Evolutionary conservation across 1,140 invertebrate genomes (phyloP).

Genomic region (Drosophila orena): DNA sequence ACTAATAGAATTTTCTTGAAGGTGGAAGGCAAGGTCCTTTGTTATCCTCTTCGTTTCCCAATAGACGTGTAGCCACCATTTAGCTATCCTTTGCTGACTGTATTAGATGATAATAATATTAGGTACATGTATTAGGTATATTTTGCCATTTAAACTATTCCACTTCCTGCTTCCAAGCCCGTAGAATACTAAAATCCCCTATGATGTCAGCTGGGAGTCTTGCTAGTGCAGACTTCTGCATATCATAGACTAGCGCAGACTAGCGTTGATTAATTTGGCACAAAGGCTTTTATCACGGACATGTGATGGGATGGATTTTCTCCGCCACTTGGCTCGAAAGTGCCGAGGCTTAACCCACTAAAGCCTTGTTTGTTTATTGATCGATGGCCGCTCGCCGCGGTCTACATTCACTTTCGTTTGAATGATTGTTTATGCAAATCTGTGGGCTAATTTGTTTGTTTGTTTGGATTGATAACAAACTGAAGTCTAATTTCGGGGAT

Average conservation of each 20-base stretch:
- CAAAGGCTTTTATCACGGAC: conserved; percentile 8
- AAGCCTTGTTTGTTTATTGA: conserved; percentile 48
- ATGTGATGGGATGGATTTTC: conserved; percentile 40
- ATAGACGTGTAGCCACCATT: too few relatives aligned
- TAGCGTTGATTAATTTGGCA: conserved; percentile 29
- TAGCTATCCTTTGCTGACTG: too few relatives aligned
- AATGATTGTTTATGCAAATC: conserved; percentile 56
- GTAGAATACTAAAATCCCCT: neutral
- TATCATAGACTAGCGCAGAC: neutral
- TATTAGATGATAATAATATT: neutral
- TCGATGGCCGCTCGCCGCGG: conserved; percentile 42
- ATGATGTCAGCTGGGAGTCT: conserved; percentile 18
- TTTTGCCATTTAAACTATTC: neutral
- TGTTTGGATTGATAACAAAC: conserved; percentile 70
- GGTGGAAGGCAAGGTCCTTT: neutral
- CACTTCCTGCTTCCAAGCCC: neutral
- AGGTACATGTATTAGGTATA: too few relatives aligned
- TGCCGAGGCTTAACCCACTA: conserved; percentile 34
- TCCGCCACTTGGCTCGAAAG: conserved; percentile 6
- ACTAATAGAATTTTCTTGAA: neutral
- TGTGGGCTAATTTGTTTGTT: conserved; percentile 39
- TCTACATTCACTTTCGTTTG: conserved; percentile 26
- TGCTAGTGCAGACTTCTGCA: conserved; percentile 8
- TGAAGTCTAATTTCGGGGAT: conserved; percentile 78
- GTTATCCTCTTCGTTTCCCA: neutral